Evolutionary conservation across 2,888 invertebrate genomes (phyloP), one percentile per base, ranked within the genome.

Genomic region (Nemoura dubitans): DNA sequence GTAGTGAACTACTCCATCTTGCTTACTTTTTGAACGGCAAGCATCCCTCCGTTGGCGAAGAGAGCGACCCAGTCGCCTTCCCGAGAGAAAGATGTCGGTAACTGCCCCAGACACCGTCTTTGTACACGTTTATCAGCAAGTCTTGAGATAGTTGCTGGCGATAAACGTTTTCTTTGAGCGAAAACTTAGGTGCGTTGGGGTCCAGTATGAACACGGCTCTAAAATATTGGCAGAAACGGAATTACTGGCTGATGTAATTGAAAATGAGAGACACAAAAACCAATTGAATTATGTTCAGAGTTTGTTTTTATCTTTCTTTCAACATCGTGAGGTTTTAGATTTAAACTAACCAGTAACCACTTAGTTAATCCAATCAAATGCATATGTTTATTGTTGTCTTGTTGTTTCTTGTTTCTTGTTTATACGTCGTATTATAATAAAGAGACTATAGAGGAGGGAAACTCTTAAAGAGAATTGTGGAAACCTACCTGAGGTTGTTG

Each of bases 21-120:
- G 25, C 16, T 84, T 27, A 84, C 84, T 29, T 59, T 16, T 84
- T 84, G 14, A 84, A 16, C 5, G 84, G 84, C 84, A 84, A 59
- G 25, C 59, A 29, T 3, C 26, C 84, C 3, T n/a, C 84, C 7
- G 76, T 16, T 14, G 76, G 76, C 6, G 25, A 43, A 6, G 28
- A 26, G 5, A 94, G 89, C 29, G 93, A 92, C 21, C 77, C 78
- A 14, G 25, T 59, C 0, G 84, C 85, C 25, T 80, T 85, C 6
- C 84, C 87, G 2, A 86, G 30, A n/a, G 43, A 26, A 0, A 83
- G 42, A 80, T 85, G 85, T 10, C 83, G 80, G 16, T 85, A 87
- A 76, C 78, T 85, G 7, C 88, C 88, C 88, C 88, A 88, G 7
- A 10, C 30, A 0, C 87, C 87, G 30, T 85, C 85, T 29, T 80